Evolutionary conservation across 2,888 invertebrate species (phyloP), one percentile per base, ranked within the genome.

Genomic region (Epicampocera succincta): DNA sequence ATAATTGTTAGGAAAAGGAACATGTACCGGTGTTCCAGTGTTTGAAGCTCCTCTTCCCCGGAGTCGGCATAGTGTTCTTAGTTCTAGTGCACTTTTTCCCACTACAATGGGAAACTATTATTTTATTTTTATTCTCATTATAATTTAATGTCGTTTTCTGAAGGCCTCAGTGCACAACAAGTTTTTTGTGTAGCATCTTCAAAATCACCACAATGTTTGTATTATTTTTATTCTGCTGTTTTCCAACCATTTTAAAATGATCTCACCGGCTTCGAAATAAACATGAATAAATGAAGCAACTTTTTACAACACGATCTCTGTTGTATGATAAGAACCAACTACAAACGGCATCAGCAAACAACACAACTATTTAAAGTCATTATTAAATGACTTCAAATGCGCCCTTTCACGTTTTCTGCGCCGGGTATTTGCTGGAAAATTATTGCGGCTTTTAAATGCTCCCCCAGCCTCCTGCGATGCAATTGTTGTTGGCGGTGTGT

Each of bases 201-300:
- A 48, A n/a, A 54, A 40, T 65, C 46, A 40, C 48, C 15, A 5
- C n/a, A 11, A 15, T 29, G 46, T 38, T 48, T 54, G 4, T 25
- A 65, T 46, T 65, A 17, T 17, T 65, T 46, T 48, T 48, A 50
- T 56, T 44, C 11, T 17, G 25, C 9, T 40, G 15, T n/a, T 17
- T 61, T 42, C 44, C 78, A 72, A 60, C 66, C 58, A n/a, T n/a
- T n/a, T n/a, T n/a, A 44, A 50, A 50, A 66, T 66, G 60, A 78
- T 77, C 56, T 71, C 40, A 42, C 65, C 38, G 50, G 42, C 33
- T 54, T 21, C 21, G n/a, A 21, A 58, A 72, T 29, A 52, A 73
- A 77, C 81, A 82, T 82, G 81, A 82, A 75, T 75, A 78, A 82
- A 82, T 82, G 82, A 78, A 82, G 82, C 78, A 82, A 82, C 82